Evolutionary conservation across 2,113 vertebrate species (phyloP).

Genomic region (Cinclus mexicanus): DNA sequence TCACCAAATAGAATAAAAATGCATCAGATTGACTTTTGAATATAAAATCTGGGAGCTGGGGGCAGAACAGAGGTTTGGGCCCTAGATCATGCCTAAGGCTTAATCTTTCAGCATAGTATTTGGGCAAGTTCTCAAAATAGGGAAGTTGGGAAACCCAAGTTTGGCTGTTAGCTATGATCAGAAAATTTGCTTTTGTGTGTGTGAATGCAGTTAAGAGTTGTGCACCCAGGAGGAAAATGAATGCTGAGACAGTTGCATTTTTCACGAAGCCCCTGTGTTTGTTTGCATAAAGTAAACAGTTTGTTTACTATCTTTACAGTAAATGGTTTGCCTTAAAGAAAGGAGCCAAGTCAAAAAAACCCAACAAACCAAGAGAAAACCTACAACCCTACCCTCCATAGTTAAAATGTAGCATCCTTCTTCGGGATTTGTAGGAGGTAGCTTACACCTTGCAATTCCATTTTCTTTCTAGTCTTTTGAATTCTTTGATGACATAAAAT

Average conservation of each 20-base stretch:
- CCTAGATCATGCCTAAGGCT: not conserved
- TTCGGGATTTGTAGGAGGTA: not conserved
- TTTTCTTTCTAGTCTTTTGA: not conserved
- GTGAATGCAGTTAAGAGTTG: not conserved
- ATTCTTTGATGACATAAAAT: not conserved
- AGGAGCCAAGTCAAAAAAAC: not conserved
- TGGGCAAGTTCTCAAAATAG: not conserved
- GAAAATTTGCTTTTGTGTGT: not conserved
- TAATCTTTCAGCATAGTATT: not conserved
- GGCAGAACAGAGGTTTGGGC: not conserved
- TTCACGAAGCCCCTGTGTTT: not conserved
- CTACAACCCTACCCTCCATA: accelerated
- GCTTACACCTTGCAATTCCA: not conserved
- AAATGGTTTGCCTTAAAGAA: not conserved
- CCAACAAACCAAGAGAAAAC: not conserved
- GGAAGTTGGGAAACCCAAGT: not conserved
- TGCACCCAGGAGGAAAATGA: not conserved
- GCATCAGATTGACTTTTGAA: not conserved
- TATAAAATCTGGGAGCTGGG: not conserved
- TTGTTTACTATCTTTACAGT: not conserved
- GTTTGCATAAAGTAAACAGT: too few species aligned
- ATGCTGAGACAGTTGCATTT: not conserved
- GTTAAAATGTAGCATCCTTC: not conserved
- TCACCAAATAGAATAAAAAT: not conserved
- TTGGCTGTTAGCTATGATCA: not conserved